Percentiles rank a stretch among this genome's conserved stretches.
Conservation (phyloP, 2,113 vertebrate species). For the Mustela lutreola region DNA sequence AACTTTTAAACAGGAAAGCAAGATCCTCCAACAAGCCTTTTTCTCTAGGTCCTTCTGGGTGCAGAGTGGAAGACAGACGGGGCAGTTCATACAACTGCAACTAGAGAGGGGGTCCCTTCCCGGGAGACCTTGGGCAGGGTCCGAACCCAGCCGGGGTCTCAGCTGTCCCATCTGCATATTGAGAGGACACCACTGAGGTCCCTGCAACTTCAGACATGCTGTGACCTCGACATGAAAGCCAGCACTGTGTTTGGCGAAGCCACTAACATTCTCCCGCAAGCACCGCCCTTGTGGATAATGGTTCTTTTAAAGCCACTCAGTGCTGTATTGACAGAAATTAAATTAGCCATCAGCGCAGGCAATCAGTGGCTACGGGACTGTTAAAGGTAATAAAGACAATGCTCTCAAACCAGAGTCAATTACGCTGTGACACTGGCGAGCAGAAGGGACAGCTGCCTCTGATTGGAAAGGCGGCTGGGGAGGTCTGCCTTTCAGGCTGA, state of each 20-base stretch:
- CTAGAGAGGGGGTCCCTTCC: background rate
- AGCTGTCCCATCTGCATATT: background rate
- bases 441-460: slow-evolving; percentile 87
- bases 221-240: background rate
- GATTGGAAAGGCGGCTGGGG: slow-evolving; percentile 47
- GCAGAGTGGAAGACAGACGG: fast-evolving
- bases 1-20: background rate
- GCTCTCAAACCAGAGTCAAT: slow-evolving; percentile 88
- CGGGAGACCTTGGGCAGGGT: background rate
- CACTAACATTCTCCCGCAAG: background rate
- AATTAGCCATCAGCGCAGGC: slow-evolving; percentile 91
- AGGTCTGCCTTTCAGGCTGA: background rate
- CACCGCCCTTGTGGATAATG: slow-evolving; percentile 65
- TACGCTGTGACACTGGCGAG: slow-evolving; percentile 83
- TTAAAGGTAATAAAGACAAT: slow-evolving; percentile 90
- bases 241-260: fast-evolving
- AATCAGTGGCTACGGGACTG: slow-evolving; percentile 89
- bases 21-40: background rate
- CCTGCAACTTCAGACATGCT: fast-evolving
- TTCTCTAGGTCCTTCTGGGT: background rate
- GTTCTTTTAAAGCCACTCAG: slow-evolving; percentile 85
- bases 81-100: fast-evolving
- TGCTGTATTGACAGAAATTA: slow-evolving; percentile 93
- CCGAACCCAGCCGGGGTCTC: background rate
- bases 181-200: background rate